A percentile compares a stretch with the other conserved stretches of the same genome.
These are phyloP conservation scores for Aspidapion aeneum DNA, from an alignment of 2,888 invertebrate genomes.

Conservation along the genomic window DNA sequence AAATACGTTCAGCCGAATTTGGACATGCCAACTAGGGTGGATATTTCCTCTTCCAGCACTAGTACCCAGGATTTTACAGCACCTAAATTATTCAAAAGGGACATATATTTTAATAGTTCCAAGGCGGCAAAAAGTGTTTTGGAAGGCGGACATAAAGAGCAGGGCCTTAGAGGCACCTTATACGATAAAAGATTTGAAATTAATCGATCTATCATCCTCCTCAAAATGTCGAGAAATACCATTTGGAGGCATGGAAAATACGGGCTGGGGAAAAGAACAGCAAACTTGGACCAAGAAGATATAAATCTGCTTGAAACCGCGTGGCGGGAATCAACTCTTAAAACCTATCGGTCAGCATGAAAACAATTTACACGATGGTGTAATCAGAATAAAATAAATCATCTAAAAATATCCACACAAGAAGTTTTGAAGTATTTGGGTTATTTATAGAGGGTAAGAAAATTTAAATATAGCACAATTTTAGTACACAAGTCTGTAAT, in stretches of 20 bases:
- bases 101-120: constrained; percentile 28
- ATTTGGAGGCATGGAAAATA: constrained; percentile 18
- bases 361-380: background rate
- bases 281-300: background rate
- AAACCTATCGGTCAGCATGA: background rate
- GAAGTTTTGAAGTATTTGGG: background rate
- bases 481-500: background rate
- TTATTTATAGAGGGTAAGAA: background rate
- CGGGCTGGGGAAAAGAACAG: constrained; percentile 7
- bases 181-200: constrained; percentile 12
- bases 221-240: constrained; percentile 8
- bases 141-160: constrained; percentile 32
- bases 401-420: background rate
- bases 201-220: constrained; percentile 16
- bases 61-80: constrained; percentile 27
- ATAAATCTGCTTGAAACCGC: background rate
- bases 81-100: constrained; percentile 26
- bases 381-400: background rate
- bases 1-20: constrained; percentile 16
- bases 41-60: constrained; percentile 34
- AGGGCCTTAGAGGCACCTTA: constrained; percentile 29
- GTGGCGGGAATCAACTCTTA: background rate
- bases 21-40: constrained; percentile 20
- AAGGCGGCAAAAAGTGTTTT: constrained; percentile 28
- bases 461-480: background rate